A percentile compares a stretch with the other conserved stretches of the same genome.
phyloP scores from a whole-genome alignment of 2,113 vertebrate genomes.

The Thermophis baileyi region DNA sequence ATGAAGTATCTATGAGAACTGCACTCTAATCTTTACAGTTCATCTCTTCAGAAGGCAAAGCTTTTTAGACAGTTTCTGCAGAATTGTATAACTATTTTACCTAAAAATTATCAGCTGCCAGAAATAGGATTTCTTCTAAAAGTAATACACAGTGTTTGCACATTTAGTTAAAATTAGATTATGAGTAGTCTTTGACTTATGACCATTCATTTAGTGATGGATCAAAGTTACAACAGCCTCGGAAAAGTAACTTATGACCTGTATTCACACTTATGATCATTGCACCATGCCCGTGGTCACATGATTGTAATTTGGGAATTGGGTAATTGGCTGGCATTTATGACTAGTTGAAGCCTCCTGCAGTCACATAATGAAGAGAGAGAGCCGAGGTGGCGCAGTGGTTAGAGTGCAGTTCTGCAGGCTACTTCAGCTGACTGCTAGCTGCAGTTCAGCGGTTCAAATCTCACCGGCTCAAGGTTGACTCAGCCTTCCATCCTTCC shows the following conservation, averaged over 20 bases:
- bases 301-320: neutral
- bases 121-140: neutral
- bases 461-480: no score
- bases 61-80: neutral
- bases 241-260: neutral
- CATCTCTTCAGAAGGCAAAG: conserved; percentile 9
- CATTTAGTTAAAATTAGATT: neutral
- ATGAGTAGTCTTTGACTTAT: neutral
- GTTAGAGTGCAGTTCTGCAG: no score
- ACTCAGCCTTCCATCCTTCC: no score
- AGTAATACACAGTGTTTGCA: neutral
- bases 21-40: conserved; percentile 9
- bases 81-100: neutral
- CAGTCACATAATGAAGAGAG: neutral
- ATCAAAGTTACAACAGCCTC: neutral
- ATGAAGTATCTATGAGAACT: conserved; percentile 8
- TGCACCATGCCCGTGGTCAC: neutral
- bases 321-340: neutral
- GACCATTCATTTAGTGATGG: neutral
- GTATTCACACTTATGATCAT: neutral
- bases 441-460: no score
- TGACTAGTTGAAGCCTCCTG: neutral
- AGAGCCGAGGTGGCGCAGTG: no score
- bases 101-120: neutral
- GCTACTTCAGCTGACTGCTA: no score